phyloP scores from a whole-genome alignment of 1,140 invertebrate species.

The Notospermus geniculatus region DNA sequence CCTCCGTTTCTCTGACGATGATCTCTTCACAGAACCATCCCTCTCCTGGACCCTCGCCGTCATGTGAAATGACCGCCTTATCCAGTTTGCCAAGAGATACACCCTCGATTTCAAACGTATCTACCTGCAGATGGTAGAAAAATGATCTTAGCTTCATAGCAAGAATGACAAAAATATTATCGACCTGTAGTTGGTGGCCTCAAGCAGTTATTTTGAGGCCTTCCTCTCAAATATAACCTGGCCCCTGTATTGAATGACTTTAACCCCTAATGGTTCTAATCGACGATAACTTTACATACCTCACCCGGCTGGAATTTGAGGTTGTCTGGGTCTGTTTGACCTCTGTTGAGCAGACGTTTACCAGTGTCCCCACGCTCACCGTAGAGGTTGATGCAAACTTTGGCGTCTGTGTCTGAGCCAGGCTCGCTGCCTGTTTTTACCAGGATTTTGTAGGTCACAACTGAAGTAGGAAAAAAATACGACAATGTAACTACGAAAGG shows the following conservation, averaged over 20 bases:
- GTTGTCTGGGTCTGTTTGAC: too few relatives aligned
- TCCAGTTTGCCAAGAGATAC: conserved; percentile 14
- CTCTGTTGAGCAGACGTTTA: conserved; percentile 29
- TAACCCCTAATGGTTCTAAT: too few relatives aligned
- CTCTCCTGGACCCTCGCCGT: conserved; percentile 19
- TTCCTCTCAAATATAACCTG: too few relatives aligned
- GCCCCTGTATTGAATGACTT: too few relatives aligned
- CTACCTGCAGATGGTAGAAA: conserved; percentile 23
- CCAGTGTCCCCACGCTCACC: conserved; percentile 46
- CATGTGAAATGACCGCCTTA: conserved; percentile 9
- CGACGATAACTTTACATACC: too few relatives aligned
- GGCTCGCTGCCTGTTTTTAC: conserved; percentile 42
- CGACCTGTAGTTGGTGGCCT: too few relatives aligned
- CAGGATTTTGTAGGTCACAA: conserved; percentile 42
- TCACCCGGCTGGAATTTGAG: too few relatives aligned
- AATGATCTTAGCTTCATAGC: background rate
- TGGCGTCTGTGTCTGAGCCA: conserved; percentile 42
- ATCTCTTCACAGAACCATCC: conserved; percentile 47
- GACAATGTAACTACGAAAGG: background rate
- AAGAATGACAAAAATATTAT: too few relatives aligned
- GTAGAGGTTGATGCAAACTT: conserved; percentile 43
- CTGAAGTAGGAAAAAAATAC: conserved; percentile 28
- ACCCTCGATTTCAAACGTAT: conserved; percentile 18
- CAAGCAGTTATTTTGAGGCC: too few relatives aligned
- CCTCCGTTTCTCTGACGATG: conserved; percentile 31